Evolutionary conservation across 92 coral and sea anemone genomes (phyloP), one percentile per base, ranked within the genome.

Genomic region (Phymanthus crucifer): DNA sequence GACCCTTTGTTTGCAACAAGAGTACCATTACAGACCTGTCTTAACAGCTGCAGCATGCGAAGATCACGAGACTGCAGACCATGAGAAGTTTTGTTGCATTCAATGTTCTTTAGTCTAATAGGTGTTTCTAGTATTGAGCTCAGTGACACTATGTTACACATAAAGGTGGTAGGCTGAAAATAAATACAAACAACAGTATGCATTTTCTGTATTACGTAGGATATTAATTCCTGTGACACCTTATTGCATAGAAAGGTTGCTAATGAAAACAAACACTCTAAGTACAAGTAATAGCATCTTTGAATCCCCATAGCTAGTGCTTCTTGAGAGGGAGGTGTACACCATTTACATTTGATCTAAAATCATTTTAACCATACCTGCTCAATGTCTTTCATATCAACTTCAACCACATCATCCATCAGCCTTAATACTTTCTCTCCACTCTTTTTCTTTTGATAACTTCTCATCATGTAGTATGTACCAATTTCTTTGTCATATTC

Each of bases 401-500:
- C 89, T 78, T 93, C 93, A 45, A 93, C 72, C 72, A 91, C 72
- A 73, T 91, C 96, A 83, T 95, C 99, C 37, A 93, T 87, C 23
- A 95, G 78, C 35, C 94, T 86, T 48, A 94, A 72, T 12, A 95
- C 97, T 64, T 86, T 93, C 66, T 90, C 93, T 40, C 79, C 83
- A 52, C 80, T 73, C 40, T 75, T 85, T 66, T 81, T 95, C 90
- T 88, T 93, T 52, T 83, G 85, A 16, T 91, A 57, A 37, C 95
- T 90, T 31, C 98, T 87, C 90, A 91, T 80, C 57, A 85, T 87
- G 73, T 90, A 89, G 74, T 95, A 95, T 10, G 99, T 84, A 9
- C 99, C 99, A 67, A 90, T 90, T 75, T 90, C 91, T 73, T 91
- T 89, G 80, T 95, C 99, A 87, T 95, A 93, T 24, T 90, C 94